A percentile compares a stretch with the other conserved stretches of the same genome.
These are phyloP conservation scores for Eudemis profundana DNA, from an alignment of 2,888 invertebrate species.

Conservation along the genomic window DNA sequence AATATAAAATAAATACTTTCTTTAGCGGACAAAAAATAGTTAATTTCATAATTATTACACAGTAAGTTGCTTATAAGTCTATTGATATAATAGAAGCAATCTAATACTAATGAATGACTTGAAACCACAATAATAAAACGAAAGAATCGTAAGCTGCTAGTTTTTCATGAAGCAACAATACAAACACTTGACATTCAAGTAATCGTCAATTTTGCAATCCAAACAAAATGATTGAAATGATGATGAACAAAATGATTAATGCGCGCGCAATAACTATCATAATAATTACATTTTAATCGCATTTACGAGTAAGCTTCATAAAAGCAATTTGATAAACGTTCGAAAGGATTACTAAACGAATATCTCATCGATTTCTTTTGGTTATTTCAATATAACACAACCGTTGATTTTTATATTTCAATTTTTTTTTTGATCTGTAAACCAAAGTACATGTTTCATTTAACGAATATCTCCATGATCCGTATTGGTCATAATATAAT, in stretches of 20 bases:
- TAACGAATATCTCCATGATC: too few relatives aligned
- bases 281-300: constrained; percentile 37
- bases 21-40: too few relatives aligned
- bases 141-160: constrained; percentile 6
- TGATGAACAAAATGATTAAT: constrained; percentile 23
- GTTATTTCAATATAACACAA: too few relatives aligned
- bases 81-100: too few relatives aligned
- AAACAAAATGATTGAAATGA: constrained; percentile 20
- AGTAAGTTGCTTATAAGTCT: not conserved
- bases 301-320: constrained; percentile 27
- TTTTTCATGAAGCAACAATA: constrained; percentile 19
- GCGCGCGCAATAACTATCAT: constrained; percentile 20
- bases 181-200: constrained; percentile 34
- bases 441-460: too few relatives aligned
- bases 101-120: constrained; percentile 1
- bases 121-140: not conserved
- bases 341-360: constrained; percentile 7
- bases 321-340: constrained; percentile 24
- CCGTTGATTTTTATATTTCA: too few relatives aligned
- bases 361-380: constrained; percentile 10
- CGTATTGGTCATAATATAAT: too few relatives aligned
- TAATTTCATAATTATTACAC: too few relatives aligned
- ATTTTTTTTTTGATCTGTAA: too few relatives aligned
- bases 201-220: constrained; percentile 30
- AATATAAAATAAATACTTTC: too few relatives aligned